These are phyloP conservation scores for Pantherophis vulpinus DNA, from an alignment of 2,797 vertebrate genomes.

Conservation along the genomic window DNA sequence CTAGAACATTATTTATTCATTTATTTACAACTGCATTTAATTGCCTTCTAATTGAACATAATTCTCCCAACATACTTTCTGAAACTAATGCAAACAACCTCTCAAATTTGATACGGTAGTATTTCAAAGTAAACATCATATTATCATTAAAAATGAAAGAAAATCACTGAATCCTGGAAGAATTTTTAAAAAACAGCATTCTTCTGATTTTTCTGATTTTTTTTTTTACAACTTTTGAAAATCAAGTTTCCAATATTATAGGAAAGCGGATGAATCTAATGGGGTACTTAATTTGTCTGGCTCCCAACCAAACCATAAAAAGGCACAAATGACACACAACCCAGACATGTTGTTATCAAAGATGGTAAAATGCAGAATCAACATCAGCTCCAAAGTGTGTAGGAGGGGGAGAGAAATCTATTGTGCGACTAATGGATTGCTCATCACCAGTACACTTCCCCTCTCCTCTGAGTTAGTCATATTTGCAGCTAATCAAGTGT, in stretches of 20 bases:
- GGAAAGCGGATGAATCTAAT: background rate
- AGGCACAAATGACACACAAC: background rate
- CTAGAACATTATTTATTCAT: background rate
- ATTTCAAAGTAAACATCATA: background rate
- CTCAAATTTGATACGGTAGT: background rate
- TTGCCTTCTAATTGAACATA: background rate
- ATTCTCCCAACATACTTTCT: background rate
- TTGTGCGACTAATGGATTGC: background rate
- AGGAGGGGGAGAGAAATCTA: background rate
- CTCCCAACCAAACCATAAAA: background rate
- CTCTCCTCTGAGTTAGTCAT: background rate
- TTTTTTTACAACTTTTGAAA: background rate
- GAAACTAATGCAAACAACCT: background rate
- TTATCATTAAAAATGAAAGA: background rate
- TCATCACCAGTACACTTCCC: background rate
- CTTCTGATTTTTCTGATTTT: background rate
- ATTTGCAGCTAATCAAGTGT: fast-evolving
- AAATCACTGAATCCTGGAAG: background rate
- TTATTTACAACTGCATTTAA: background rate
- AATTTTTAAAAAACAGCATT: background rate
- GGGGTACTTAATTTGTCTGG: background rate
- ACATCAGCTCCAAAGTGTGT: background rate
- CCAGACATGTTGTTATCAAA: background rate
- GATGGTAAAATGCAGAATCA: background rate
- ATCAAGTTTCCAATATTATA: background rate